phyloP scores from a whole-genome alignment of 2,797 vertebrate genomes.

The Muscicapa comitata region DNA sequence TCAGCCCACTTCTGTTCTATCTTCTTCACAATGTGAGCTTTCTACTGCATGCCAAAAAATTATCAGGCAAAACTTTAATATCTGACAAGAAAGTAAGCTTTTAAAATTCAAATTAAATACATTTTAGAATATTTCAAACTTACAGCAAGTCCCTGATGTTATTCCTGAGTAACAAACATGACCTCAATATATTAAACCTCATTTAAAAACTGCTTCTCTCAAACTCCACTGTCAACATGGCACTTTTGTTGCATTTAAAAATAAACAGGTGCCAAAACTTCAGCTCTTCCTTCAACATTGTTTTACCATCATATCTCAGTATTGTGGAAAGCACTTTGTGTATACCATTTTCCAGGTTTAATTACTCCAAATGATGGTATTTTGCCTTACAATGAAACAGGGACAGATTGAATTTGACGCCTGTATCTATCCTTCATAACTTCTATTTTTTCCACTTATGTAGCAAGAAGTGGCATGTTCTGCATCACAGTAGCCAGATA shows the following conservation, averaged over 20 bases:
- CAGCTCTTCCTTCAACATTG: neutral
- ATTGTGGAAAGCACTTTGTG: neutral
- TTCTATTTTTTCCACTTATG: neutral
- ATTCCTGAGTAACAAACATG: neutral
- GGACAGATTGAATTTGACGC: neutral
- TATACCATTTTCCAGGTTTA: neutral
- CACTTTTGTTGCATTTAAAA: neutral
- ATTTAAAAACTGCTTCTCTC: neutral
- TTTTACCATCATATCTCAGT: neutral
- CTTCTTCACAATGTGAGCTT: neutral
- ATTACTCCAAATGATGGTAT: neutral
- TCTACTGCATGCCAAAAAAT: neutral
- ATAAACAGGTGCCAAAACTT: neutral
- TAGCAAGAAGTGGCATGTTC: neutral
- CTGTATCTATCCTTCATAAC: neutral
- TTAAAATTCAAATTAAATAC: neutral
- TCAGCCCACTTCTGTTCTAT: neutral
- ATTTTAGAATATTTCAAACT: neutral
- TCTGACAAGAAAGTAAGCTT: neutral
- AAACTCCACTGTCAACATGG: neutral
- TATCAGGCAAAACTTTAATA: neutral
- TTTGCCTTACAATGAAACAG: neutral
- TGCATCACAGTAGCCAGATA: neutral
- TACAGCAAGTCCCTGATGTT: neutral
- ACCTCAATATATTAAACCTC: neutral